Evolutionary conservation across 2,113 vertebrate genomes (phyloP).

Genomic region (Ancistrus triradiatus): DNA sequence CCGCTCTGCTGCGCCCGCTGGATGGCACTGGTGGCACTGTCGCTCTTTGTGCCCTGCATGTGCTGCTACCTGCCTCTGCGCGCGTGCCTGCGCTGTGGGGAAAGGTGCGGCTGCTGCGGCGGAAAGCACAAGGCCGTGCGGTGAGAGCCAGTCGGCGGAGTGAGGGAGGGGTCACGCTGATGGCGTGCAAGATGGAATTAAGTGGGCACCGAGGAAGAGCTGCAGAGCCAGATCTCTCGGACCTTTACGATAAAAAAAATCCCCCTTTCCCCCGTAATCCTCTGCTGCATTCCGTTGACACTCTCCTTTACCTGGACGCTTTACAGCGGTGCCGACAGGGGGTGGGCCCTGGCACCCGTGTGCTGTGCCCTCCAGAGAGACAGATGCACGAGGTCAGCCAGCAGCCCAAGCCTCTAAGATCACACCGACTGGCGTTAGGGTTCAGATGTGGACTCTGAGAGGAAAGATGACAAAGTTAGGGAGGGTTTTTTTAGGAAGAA

Average conservation of each 20-base stretch:
- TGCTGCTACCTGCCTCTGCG: constrained; percentile 90
- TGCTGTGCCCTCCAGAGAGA: no score
- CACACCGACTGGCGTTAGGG: constrained; percentile 46
- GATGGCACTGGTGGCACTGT: constrained; percentile 81
- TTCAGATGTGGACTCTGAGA: constrained; percentile 43
- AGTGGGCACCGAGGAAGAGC: constrained; percentile 24
- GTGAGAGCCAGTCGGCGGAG: constrained; percentile 66
- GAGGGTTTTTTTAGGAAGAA: constrained; percentile 54
- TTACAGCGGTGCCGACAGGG: constrained; percentile 28
- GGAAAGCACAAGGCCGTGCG: constrained; percentile 89
- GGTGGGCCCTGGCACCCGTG: no score
- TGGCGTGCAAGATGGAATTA: constrained; percentile 15
- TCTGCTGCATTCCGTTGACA: constrained; percentile 63
- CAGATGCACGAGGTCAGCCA: background rate
- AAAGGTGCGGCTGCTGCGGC: constrained; percentile 84
- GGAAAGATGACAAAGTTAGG: constrained; percentile 37
- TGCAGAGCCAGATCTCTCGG: constrained; percentile 46
- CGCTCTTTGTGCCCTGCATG: constrained; percentile 89
- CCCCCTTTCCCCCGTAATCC: constrained; percentile 45
- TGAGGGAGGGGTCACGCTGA: constrained; percentile 31
- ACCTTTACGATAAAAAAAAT: constrained; percentile 24
- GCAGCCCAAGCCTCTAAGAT: background rate
- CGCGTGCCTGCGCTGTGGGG: constrained; percentile 87
- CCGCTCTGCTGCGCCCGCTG: constrained; percentile 85
- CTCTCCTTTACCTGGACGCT: constrained; percentile 60